Conservation (phyloP, 2,888 invertebrate species). For the Oxytorus armatus region DNA sequence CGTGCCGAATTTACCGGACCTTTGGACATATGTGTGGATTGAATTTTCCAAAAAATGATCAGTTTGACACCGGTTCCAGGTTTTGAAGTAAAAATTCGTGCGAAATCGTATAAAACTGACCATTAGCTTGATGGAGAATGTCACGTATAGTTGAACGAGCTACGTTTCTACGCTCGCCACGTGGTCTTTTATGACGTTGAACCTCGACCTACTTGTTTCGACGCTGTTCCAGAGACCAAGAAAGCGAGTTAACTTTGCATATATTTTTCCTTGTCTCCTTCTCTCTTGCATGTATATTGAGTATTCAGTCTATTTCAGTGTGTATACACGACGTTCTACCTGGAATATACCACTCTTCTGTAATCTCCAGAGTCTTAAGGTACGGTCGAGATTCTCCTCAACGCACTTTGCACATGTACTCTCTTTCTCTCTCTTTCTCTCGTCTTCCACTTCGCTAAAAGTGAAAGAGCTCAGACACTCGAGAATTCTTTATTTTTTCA, state of each 20-base stretch:
- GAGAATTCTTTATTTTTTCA: constrained; percentile 10
- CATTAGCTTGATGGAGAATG: too few species aligned
- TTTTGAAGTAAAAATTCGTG: too few species aligned
- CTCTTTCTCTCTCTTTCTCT: neutral
- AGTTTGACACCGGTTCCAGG: too few species aligned
- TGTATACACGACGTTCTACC: too few species aligned
- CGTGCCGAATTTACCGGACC: too few species aligned
- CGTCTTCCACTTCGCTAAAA: neutral
- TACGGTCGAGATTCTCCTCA: constrained; percentile 16
- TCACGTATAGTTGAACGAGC: constrained; percentile 12
- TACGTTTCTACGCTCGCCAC: constrained; percentile 47
- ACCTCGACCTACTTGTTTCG: constrained; percentile 54
- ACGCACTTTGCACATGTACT: constrained; percentile 14
- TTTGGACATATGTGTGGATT: too few species aligned
- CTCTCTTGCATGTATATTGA: neutral
- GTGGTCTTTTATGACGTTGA: constrained; percentile 35
- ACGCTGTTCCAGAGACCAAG: constrained; percentile 30
- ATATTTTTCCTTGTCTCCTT: constrained; percentile 24
- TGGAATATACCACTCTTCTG: neutral
- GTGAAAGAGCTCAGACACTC: neutral
- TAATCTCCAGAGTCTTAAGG: constrained; percentile 26
- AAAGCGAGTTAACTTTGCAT: neutral
- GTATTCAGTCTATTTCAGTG: neutral
- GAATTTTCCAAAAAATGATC: too few species aligned
- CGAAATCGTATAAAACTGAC: too few species aligned